A percentile compares a stretch with the other conserved stretches of the same genome.
phyloP scores from a whole-genome alignment of 2,888 invertebrate species.

The Xanthostigma xanthostigma region DNA sequence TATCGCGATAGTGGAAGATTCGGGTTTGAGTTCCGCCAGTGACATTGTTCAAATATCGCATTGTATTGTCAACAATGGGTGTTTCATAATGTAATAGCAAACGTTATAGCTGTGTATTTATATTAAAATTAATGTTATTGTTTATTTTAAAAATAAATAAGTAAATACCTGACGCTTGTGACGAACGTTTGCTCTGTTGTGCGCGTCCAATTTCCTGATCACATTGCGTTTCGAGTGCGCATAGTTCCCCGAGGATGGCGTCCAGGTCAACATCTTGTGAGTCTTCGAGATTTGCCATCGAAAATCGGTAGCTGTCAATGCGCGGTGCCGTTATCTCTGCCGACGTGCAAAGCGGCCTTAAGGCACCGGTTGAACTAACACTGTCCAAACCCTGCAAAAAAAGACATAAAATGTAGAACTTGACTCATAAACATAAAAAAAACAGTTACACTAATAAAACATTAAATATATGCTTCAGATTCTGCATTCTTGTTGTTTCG shows the following conservation, averaged over 20 bases:
- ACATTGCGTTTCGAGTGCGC: conserved; percentile 67
- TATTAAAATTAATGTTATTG: no score
- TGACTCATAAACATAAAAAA: no score
- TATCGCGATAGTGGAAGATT: no score
- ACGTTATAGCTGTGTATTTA: no score
- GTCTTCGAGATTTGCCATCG: conserved; percentile 92
- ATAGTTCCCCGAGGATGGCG: conserved; percentile 89
- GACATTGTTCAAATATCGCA: no score
- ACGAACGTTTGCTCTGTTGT: conserved; percentile 24
- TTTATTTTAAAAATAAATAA: not conserved
- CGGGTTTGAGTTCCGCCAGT: no score
- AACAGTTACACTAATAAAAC: no score
- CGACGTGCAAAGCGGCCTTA: conserved; percentile 39
- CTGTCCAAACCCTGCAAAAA: conserved; percentile 54
- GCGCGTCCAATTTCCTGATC: conserved; percentile 37
- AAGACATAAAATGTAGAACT: conserved; percentile 3
- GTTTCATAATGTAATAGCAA: no score
- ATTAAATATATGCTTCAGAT: no score
- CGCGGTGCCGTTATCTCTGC: conserved; percentile 63
- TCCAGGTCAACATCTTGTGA: conserved; percentile 94
- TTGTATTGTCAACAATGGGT: no score
- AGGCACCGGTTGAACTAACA: conserved; percentile 35
- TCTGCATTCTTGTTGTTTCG: no score
- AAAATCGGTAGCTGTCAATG: conserved; percentile 83
- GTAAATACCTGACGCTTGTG: conserved; percentile 22